Evolutionary conservation across 2,113 vertebrate species (phyloP), one percentile per base, ranked within the genome.

Genomic region (Zapornia atra): DNA sequence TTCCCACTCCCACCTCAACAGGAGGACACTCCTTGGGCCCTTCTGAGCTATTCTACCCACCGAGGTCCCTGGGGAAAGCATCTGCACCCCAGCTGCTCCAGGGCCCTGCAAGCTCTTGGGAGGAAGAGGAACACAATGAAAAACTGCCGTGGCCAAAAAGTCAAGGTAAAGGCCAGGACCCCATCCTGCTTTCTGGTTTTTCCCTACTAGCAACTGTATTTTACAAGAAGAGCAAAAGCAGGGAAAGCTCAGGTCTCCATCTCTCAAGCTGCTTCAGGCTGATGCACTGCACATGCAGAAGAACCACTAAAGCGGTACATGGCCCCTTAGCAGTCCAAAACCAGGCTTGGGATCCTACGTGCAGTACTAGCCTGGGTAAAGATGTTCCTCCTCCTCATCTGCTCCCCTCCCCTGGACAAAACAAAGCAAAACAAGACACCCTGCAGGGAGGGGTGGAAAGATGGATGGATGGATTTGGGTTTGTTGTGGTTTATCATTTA

Each of bases 351-450:
- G 13, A 44, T 48, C 63, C 36, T 14, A 18, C 1, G 4, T 0
- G 4, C 46, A 81, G 63, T 60, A 64, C 16, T 59, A 86, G 51
- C 10, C 46, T 54, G 13, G 77, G 56, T 46, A 75, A 87, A 82
- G 29, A 88, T 36, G n/a, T 29, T 60, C 66, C 44, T 57, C 50
- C 72, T 72, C 34, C 56, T 75, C 0, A 0, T 33, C 70, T 60
- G 75, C 64, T 91, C 46, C 65, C 44, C 18, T 80, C 68, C 38
- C 34, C 75, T 29, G 20, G 34, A 24, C 42, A 76, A 95, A 57
- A 63, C 64, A 94, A 86, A 79, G 48, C 77, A 89, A 73, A 94
- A 95, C 81, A 91, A 75, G 90, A 81, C n/a, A 76, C 22, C 28
- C 82, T 50, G 68, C 44, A 68, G 69, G 54, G 68, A 76, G 18